These are phyloP conservation scores for Emydoidea blandingii DNA, from an alignment of 2,797 vertebrate species.

Conservation along the genomic window DNA sequence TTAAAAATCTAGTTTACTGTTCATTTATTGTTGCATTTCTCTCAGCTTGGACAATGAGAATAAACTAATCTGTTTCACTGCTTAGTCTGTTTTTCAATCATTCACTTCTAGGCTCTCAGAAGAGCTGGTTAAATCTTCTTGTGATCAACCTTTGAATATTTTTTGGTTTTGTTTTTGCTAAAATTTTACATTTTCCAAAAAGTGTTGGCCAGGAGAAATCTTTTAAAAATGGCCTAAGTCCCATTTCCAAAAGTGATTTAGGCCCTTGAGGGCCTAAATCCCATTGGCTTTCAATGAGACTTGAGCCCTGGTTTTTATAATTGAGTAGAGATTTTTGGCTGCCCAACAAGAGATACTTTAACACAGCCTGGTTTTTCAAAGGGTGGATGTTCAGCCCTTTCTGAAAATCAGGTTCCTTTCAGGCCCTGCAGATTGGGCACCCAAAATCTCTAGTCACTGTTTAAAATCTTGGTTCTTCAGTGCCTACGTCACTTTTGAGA, in stretches of 20 bases:
- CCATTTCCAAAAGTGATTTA: not conserved
- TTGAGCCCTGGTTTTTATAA: not conserved
- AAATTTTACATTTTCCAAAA: not conserved
- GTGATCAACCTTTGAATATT: not conserved
- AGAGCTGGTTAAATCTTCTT: not conserved
- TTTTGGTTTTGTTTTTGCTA: not conserved
- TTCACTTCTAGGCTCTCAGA: not conserved
- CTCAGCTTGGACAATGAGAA: not conserved
- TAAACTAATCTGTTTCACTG: not conserved
- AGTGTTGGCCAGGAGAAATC: not conserved
- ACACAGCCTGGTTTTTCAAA: not conserved
- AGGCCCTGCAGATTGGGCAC: not conserved
- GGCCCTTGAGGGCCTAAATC: not conserved
- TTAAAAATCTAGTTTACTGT: not conserved
- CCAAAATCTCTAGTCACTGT: not conserved
- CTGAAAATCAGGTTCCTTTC: not conserved
- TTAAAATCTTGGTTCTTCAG: not conserved
- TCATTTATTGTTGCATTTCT: not conserved
- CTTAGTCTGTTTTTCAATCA: not conserved
- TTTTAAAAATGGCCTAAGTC: not conserved
- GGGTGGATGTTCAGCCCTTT: not conserved
- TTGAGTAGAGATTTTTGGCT: not conserved
- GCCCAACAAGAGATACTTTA: not conserved
- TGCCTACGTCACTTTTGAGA: not conserved
- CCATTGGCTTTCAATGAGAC: not conserved